Evolutionary conservation across 2,888 invertebrate species (phyloP), one percentile per base, ranked within the genome.

Genomic region (Carabus problematicus): DNA sequence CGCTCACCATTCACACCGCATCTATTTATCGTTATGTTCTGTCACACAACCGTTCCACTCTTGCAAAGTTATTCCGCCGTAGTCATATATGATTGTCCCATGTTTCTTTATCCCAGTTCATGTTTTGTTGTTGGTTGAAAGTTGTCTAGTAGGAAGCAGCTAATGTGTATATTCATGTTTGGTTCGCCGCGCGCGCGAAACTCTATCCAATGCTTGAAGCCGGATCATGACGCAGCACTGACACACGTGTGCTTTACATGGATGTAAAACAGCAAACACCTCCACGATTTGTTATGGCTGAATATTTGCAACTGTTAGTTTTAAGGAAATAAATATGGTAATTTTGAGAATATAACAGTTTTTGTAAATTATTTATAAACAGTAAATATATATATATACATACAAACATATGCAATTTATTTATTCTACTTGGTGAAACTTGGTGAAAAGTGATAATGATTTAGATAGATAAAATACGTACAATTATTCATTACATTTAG

Each of bases 341-440:
- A 58, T 58, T 47, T 58, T 69, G 39, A 55, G 52, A 69, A 55
- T 62, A 43, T 68, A 67, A 68, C 60, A 62, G 69, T 78, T 80
- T 80, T 80, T 79, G 78, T 81, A 81, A 80, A 75, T 80, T 80
- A 80, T 81, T 79, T 79, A 79, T 80, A 79, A 79, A 78, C 77
- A 80, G 79, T 79, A 79, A 79, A 78, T 70, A 64, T 60, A 29
- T 40, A 61, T 52, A 59, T 2, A 29, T 29, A 29, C 29, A 29
- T 29, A 29, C 29, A 29, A 2, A 29, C 29, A 29, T 29, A 29
- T 29, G 29, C 3, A 3, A 29, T 29, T 55, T 19, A 56, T 9
- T 39, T 45, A 45, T 45, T 45, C 12, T 45, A n/a, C 12, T 6
- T 8, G 9, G 9, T 8, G 8, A 42, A 42, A 42, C 42, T 8